Evolutionary conservation across 1,140 invertebrate species (phyloP).

Genomic region (Cylas formicarius): DNA sequence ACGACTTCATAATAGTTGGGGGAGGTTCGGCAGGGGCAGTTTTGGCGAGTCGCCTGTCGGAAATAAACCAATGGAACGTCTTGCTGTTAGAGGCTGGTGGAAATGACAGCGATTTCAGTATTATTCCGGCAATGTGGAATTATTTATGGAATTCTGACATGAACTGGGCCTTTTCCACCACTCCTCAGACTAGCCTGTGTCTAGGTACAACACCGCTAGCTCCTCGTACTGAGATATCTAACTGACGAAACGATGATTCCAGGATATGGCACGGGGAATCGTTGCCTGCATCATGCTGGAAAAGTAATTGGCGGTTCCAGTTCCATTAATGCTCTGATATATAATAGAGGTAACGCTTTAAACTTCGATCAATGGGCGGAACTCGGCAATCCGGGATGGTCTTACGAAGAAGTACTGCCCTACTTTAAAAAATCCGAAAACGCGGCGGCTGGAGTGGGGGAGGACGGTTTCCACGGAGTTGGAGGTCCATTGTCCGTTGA

Average conservation of each 20-base stretch:
- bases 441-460: background rate
- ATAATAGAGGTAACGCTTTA: slow-evolving; percentile 66
- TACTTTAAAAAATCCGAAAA: slow-evolving; percentile 54
- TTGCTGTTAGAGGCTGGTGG: slow-evolving; percentile 34
- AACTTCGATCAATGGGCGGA: slow-evolving; percentile 56
- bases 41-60: slow-evolving; percentile 21
- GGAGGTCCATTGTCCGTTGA: slow-evolving; percentile 11
- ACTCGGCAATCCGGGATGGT: slow-evolving; percentile 53
- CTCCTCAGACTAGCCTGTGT: slow-evolving; percentile 7
- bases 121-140: slow-evolving; percentile 20
- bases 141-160: slow-evolving; percentile 16
- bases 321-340: slow-evolving; percentile 83
- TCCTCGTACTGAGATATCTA: too few species aligned
- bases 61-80: slow-evolving; percentile 20
- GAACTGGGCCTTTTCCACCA: slow-evolving; percentile 65
- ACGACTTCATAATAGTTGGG: slow-evolving; percentile 30
- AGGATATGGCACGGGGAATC: slow-evolving; percentile 1
- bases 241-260: background rate
- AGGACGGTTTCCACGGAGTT: slow-evolving; percentile 11
- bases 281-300: slow-evolving; percentile 54
- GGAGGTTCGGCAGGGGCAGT: slow-evolving; percentile 25
- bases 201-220: slow-evolving; percentile 16
- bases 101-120: slow-evolving; percentile 19
- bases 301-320: slow-evolving; percentile 66
- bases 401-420: slow-evolving; percentile 53